Conservation (phyloP, 2,888 invertebrate genomes). For the Ypsolopha sequella region DNA sequence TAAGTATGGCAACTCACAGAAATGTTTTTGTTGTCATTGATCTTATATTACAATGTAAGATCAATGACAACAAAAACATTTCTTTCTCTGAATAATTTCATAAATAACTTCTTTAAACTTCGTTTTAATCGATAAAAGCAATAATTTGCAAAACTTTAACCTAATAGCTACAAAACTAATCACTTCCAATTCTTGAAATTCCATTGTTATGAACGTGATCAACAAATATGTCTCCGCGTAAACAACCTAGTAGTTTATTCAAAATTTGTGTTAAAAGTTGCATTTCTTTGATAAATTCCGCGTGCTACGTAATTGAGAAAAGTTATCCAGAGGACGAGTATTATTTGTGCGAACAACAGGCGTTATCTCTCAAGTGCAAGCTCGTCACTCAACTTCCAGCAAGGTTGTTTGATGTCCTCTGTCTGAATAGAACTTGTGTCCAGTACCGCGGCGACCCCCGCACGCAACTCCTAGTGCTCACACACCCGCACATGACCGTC, state of each 20-base stretch:
- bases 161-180: background rate
- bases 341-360: slow-evolving; percentile 41
- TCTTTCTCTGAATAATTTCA: no score
- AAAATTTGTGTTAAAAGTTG: slow-evolving; percentile 49
- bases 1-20: slow-evolving; percentile 40
- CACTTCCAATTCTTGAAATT: background rate
- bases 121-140: background rate
- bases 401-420: slow-evolving; percentile 65
- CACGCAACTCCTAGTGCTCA: slow-evolving; percentile 49
- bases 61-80: no score
- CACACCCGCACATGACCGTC: slow-evolving; percentile 54
- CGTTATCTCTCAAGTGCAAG: slow-evolving; percentile 39
- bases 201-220: slow-evolving; percentile 7
- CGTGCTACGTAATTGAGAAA: slow-evolving; percentile 55
- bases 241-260: slow-evolving; percentile 53
- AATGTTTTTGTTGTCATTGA: no score
- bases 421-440: slow-evolving; percentile 55
- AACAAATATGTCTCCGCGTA: slow-evolving; percentile 53
- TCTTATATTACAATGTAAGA: no score
- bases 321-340: slow-evolving; percentile 43
- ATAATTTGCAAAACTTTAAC: no score
- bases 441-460: slow-evolving; percentile 54
- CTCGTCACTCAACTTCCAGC: slow-evolving; percentile 51
- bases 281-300: slow-evolving; percentile 50
- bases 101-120: background rate